Conservation (phyloP, 1,140 invertebrate genomes). For the Neodiprion pinetum region DNA sequence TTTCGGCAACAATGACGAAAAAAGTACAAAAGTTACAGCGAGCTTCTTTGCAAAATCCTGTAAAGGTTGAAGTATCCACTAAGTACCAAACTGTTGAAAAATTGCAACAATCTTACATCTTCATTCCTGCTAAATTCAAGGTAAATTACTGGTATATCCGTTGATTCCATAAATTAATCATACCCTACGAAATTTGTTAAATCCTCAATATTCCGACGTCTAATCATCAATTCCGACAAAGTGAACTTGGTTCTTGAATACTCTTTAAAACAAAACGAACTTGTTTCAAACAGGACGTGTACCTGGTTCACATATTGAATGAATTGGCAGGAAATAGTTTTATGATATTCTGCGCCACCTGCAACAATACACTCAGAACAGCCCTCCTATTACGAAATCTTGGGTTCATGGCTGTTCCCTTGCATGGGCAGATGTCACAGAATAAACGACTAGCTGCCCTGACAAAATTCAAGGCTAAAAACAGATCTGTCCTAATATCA, state of each 20-base stretch:
- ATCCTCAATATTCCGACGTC: constrained; percentile 5
- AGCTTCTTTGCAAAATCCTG: constrained; percentile 90
- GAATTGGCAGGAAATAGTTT: constrained; percentile 96
- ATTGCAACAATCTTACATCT: constrained; percentile 93
- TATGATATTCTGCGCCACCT: constrained; percentile 97
- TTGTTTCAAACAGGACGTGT: constrained; percentile 78
- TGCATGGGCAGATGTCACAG: constrained; percentile 98
- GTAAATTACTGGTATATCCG: constrained; percentile 53
- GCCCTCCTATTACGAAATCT: constrained; percentile 89
- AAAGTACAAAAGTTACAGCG: constrained; percentile 97
- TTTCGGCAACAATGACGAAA: constrained; percentile 98
- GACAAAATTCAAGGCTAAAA: constrained; percentile 93
- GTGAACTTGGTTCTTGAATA: constrained; percentile 7
- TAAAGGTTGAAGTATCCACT: constrained; percentile 94
- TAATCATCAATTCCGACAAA: constrained; percentile 16
- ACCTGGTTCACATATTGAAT: constrained; percentile 95
- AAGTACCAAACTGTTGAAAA: constrained; percentile 99
- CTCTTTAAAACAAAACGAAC: constrained; percentile 14
- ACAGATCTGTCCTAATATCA: constrained; percentile 87
- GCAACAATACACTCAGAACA: constrained; percentile 87
- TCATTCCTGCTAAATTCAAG: constrained; percentile 96
- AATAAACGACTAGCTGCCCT: constrained; percentile 90
- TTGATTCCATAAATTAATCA: background rate
- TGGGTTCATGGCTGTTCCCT: constrained; percentile 89
- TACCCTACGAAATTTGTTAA: background rate